These are phyloP conservation scores for Tenthredo livida DNA, from an alignment of 2,888 invertebrate species.

Conservation along the genomic window DNA sequence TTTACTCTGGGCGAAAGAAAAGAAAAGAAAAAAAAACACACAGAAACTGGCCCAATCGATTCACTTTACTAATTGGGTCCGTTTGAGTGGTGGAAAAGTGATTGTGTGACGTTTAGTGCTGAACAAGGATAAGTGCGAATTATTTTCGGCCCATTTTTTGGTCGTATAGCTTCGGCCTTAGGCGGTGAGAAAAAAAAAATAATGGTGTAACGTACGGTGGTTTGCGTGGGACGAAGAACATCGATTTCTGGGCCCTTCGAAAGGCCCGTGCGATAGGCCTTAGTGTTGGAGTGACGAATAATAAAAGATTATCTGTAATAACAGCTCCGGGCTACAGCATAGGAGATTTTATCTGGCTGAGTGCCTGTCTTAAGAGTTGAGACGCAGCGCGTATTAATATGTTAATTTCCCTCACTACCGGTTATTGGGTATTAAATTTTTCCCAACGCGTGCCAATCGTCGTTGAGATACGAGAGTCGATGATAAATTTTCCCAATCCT, in stretches of 20 bases:
- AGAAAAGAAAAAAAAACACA: not conserved
- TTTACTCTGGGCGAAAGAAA: not conserved
- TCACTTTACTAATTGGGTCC: not conserved
- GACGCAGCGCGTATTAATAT: conserved; percentile 70
- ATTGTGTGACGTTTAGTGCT: not conserved
- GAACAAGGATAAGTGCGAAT: conserved; percentile 13
- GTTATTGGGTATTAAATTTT: conserved; percentile 61
- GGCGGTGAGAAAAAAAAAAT: not conserved
- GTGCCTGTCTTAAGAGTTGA: conserved; percentile 55
- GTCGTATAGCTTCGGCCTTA: not conserved
- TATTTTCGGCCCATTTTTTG: not conserved
- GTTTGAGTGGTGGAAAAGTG: conserved; percentile 5
- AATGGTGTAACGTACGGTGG: not conserved
- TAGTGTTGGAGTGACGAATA: conserved; percentile 61
- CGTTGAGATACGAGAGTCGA: not conserved
- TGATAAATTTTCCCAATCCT: not conserved
- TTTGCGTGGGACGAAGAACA: conserved; percentile 31
- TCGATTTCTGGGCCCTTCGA: conserved; percentile 52
- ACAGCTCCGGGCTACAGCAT: conserved; percentile 55
- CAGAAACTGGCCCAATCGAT: not conserved
- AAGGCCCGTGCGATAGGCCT: conserved; percentile 55
- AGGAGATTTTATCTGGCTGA: conserved; percentile 54
- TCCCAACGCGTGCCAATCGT: conserved; percentile 43
- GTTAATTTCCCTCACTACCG: conserved; percentile 74
- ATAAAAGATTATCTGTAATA: conserved; percentile 62